Base-by-base conservation (phyloP, 2,797 vertebrate species). In the Coregonus ussuriensis region DNA sequence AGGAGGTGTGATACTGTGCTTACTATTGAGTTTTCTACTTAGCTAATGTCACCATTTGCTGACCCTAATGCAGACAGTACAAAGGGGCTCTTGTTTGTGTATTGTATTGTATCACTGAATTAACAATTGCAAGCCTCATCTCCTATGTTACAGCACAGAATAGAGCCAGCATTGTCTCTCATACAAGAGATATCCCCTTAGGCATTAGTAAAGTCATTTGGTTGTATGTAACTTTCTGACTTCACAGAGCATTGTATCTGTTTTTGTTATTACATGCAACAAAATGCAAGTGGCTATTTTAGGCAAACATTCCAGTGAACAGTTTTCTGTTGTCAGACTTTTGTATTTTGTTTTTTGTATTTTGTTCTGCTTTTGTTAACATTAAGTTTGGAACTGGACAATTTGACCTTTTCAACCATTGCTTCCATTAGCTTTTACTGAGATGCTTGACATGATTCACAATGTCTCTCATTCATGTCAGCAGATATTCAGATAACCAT, bases 211-310 rank as follows among this genome's bases (percentile, higher is more conserved):
- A 13, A 47, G 18, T 15, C 52, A 14, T n/a, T 7, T 16, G 1
- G 29, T 76, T 14, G 69, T 66, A 47, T 13, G 41, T 47, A 47
- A 47, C 9, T 51, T 85, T 66, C 59, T 71, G 6, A 51, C 1
- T 31, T n/a, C 6, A 6, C 52, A 56, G 51, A 11, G 4, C 16
- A 15, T 6, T 18, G 6, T 25, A 47, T 71, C 76, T 63, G 71
- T 63, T 63, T 67, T 37, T 67, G 68, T 66, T 11, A 77, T 78
- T 63, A 47, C 41, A 70, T 4, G 47, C 21, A 65, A 18, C 6
- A 6, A 41, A 77, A 67, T 1, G 56, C 37, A 33, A 68, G 16
- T 4, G 1, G 7, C 35, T 75, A 15, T 77, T 75, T 53, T 25
- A 75, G n/a, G 78, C 74, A 66, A 66, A 21, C 9, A 52, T 62